phyloP scores from a whole-genome alignment of 1,140 invertebrate genomes.

The Bilobella aurantiaca region DNA sequence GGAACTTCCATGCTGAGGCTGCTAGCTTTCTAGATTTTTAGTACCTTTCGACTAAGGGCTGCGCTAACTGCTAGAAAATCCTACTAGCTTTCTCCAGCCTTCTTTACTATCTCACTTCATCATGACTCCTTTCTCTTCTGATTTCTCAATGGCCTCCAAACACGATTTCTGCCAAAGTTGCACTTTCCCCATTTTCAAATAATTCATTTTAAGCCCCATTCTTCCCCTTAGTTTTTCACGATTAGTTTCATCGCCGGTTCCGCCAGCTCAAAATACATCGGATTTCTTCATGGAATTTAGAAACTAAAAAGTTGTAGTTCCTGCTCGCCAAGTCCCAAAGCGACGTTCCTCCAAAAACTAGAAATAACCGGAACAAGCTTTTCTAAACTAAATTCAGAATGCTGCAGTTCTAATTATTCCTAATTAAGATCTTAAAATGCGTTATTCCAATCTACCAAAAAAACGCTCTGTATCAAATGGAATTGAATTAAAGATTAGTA shows the following conservation, averaged over 20 bases:
- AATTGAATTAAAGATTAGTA: too few species aligned
- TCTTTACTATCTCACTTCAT: constrained; percentile 20
- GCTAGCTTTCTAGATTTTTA: not conserved
- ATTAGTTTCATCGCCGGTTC: constrained; percentile 8
- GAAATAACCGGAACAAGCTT: not conserved
- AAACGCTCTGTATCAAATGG: too few species aligned
- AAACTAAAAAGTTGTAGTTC: too few species aligned
- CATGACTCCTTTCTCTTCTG: constrained; percentile 10
- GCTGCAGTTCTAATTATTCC: too few species aligned
- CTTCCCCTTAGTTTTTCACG: constrained; percentile 9
- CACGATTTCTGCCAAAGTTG: constrained; percentile 17
- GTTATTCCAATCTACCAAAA: too few species aligned
- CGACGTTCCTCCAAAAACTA: not conserved
- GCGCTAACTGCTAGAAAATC: too few species aligned
- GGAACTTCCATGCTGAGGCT: constrained; percentile 23
- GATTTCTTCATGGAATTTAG: too few species aligned
- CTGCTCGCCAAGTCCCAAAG: too few species aligned
- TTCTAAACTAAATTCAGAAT: not conserved
- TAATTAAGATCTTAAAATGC: too few species aligned
- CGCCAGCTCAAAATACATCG: too few species aligned
- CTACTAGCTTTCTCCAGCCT: too few species aligned
- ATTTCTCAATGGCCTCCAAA: constrained; percentile 6
- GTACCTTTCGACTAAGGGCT: too few species aligned
- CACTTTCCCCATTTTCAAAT: constrained; percentile 22
- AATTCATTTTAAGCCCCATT: constrained; percentile 27